A percentile compares a stretch with the other conserved stretches of the same genome.
Evolutionary conservation across 2,113 vertebrate genomes (phyloP).

Genomic region (Mobula birostris): DNA sequence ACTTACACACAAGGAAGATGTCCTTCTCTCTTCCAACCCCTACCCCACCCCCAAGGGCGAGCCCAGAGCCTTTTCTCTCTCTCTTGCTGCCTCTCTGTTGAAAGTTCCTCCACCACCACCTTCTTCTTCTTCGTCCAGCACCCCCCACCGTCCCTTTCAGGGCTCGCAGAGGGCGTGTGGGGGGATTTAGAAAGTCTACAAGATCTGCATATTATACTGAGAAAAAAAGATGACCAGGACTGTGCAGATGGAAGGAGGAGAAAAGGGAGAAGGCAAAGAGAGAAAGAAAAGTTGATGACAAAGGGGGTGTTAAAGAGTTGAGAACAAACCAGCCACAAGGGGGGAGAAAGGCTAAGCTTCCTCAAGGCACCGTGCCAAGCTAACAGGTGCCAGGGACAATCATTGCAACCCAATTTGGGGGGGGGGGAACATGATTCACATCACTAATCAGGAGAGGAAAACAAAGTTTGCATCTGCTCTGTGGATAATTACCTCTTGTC

Average conservation of each 20-base stretch:
- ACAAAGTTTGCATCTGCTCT: background rate
- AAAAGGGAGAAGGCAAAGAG: slow-evolving; percentile 43
- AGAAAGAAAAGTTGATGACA: slow-evolving; percentile 47
- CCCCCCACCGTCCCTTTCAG: background rate
- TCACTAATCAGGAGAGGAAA: background rate
- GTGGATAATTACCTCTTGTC: background rate
- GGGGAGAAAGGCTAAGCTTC: slow-evolving; percentile 31
- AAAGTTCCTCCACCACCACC: slow-evolving; percentile 18
- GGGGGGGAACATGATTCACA: background rate
- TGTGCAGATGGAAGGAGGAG: slow-evolving; percentile 57
- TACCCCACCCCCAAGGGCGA: slow-evolving; percentile 38
- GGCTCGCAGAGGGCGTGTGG: no score
- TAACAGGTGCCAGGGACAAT: slow-evolving; percentile 36
- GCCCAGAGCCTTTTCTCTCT: background rate
- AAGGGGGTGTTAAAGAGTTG: slow-evolving; percentile 51
- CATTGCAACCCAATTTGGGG: slow-evolving; percentile 17
- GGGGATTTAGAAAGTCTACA: background rate
- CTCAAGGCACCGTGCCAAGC: slow-evolving; percentile 15
- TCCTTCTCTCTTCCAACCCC: slow-evolving; percentile 42
- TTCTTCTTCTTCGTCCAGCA: background rate
- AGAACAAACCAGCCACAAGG: slow-evolving; percentile 58
- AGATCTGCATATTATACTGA: background rate
- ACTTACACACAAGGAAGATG: slow-evolving; percentile 29
- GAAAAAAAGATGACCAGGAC: background rate
- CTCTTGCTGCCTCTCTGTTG: background rate